Base-by-base conservation (phyloP, 1,140 invertebrate species). In the Caenorhabditis briggsae region DNA sequence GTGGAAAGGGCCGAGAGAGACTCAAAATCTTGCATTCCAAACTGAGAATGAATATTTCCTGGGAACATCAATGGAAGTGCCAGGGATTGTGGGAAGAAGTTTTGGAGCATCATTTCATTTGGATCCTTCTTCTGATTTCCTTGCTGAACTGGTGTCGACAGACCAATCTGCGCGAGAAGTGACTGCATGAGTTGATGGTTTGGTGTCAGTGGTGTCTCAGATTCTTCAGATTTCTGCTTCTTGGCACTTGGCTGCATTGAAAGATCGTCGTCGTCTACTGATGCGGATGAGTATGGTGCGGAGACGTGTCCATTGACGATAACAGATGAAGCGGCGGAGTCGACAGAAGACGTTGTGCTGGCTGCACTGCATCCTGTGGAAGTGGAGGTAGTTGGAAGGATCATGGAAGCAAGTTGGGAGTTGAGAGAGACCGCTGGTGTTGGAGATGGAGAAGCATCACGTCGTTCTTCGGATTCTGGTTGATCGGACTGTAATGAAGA, bases 21-120 rank as follows among this genome's bases (percentile, higher is more conserved):
- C 12, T 78, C 70, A 78, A 78, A 78, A 9, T 78, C 70, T 25
- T 78, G 70, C 70, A 78, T 78, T 78, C 70, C 70, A 16, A 78
- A 78, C 9, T 78, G 70, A 5, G 43, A 33, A 14, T 78, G 70
- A 11, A 78, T n/a, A 8, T 33, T 7, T 1, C 46, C 48, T 7
- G 43, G 46, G 70, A 78, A 50, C n/a, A 74, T 74, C 0, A 78
- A 25, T 78, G 70, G 70, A 78, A 78, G 43, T n/a, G 46, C 70
- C 2, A 78, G 2, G 6, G 25, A 9, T 78, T 78, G 70, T 78
- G 70, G 70, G 46, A 78, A 78, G 20, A 78, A 18, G 0, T 41
- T 9, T 11, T 33, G 12, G 7, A 78, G 41, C 70, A 78, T 78
- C 70, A 78, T 48, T 0, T 61, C 59, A 9, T 50, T 46, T 23